phyloP scores from a whole-genome alignment of 1,140 invertebrate species.

The Wasmannia auropunctata region DNA sequence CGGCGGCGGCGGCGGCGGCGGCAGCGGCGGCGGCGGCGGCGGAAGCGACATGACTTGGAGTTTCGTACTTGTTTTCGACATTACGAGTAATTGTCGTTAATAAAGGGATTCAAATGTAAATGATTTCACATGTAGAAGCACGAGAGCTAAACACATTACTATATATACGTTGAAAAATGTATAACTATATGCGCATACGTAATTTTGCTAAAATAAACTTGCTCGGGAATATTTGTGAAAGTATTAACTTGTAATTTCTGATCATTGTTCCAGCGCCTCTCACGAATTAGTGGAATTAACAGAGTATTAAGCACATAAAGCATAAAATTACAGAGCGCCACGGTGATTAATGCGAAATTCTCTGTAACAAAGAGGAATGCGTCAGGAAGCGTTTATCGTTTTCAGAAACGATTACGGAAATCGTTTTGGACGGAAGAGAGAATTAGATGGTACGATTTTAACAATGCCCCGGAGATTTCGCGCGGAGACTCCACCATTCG shows the following conservation, averaged over 20 bases:
- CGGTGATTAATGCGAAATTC: constrained; percentile 48
- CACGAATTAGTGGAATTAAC: constrained; percentile 27
- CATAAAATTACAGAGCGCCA: constrained; percentile 31
- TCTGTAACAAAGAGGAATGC: constrained; percentile 31
- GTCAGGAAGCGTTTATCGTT: constrained; percentile 44
- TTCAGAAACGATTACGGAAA: constrained; percentile 46
- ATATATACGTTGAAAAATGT: not conserved
- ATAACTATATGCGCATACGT: not conserved
- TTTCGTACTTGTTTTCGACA: constrained; percentile 17
- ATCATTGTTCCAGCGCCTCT: constrained; percentile 10
- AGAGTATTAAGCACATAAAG: not conserved
- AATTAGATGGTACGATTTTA: constrained; percentile 46
- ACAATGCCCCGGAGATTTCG: constrained; percentile 42
- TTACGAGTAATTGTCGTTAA: constrained; percentile 38
- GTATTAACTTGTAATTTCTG: constrained; percentile 27
- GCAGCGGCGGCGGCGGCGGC: not conserved
- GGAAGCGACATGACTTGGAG: constrained; percentile 37
- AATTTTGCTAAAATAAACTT: not conserved
- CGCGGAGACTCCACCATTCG: not conserved
- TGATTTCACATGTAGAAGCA: not conserved
- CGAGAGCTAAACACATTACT: not conserved
- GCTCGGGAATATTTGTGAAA: not conserved
- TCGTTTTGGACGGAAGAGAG: constrained; percentile 48
- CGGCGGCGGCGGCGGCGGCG: not conserved
- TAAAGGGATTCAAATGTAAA: not conserved